Evolutionary conservation across 2,113 vertebrate genomes (phyloP).

Genomic region (Sapayoa aenigma): DNA sequence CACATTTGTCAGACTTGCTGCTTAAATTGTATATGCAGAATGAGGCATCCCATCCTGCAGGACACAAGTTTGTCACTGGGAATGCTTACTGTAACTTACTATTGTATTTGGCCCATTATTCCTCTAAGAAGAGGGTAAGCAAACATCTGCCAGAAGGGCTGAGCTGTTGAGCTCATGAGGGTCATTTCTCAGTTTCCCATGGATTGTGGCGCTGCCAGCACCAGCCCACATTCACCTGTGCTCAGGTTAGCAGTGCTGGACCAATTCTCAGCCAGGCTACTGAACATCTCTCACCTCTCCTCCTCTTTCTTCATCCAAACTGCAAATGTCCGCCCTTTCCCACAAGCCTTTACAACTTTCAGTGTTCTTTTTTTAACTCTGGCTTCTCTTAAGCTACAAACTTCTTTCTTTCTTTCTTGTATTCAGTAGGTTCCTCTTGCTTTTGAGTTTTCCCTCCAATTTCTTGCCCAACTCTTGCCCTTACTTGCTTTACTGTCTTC

Average conservation of each 20-base stretch:
- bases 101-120: neutral
- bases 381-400: neutral
- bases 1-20: neutral
- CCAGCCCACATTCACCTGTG: neutral
- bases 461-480: neutral
- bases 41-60: neutral
- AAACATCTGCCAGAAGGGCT: neutral
- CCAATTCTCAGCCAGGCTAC: neutral
- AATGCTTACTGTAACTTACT: neutral
- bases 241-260: neutral
- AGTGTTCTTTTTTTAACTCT: neutral
- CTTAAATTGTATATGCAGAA: neutral
- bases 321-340: neutral
- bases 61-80: neutral
- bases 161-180: neutral
- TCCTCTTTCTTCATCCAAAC: neutral
- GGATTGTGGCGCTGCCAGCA: fast-evolving
- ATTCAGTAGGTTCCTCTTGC: neutral
- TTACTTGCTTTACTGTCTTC: neutral
- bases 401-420: neutral
- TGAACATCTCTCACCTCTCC: neutral
- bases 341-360: neutral
- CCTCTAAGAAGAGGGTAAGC: neutral
- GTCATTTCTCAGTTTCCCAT: neutral
- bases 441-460: neutral